Evolutionary conservation across 2,797 vertebrate species (phyloP).

Genomic region (Tauraco hartlaubi): DNA sequence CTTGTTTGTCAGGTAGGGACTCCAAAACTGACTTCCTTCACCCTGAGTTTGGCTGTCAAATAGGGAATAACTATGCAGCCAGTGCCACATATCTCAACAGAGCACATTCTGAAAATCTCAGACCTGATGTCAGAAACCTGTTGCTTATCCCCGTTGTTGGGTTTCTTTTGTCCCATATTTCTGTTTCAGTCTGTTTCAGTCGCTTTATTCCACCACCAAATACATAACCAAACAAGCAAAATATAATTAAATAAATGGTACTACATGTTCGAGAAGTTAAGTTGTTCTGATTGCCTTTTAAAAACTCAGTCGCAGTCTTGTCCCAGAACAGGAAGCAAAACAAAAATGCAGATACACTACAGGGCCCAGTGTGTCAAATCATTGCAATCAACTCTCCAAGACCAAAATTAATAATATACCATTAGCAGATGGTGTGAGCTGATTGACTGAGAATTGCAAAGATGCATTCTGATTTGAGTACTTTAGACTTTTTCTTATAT

Average conservation of each 20-base stretch:
- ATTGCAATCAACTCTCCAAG: not conserved
- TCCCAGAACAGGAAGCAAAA: not conserved
- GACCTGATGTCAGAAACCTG: not conserved
- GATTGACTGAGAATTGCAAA: not conserved
- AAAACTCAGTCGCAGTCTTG: not conserved
- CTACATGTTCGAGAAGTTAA: not conserved
- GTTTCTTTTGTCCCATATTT: fast-evolving
- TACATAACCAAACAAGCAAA: not conserved
- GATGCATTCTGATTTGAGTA: not conserved
- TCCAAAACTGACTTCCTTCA: not conserved
- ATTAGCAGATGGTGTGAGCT: not conserved
- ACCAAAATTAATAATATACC: slow-evolving; percentile 6
- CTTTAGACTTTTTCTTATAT: not conserved
- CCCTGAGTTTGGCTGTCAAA: not conserved
- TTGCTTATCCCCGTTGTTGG: not conserved
- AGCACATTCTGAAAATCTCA: not conserved
- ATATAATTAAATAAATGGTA: not conserved
- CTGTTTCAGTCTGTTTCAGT: not conserved
- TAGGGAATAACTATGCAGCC: not conserved
- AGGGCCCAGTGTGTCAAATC: not conserved
- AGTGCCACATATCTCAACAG: not conserved
- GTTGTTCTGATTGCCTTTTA: not conserved
- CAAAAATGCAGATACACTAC: not conserved
- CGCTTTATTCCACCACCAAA: not conserved
- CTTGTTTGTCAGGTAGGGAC: not conserved